These are phyloP conservation scores for Lepidurus apus DNA, from an alignment of 1,140 invertebrate genomes.

Conservation along the genomic window DNA sequence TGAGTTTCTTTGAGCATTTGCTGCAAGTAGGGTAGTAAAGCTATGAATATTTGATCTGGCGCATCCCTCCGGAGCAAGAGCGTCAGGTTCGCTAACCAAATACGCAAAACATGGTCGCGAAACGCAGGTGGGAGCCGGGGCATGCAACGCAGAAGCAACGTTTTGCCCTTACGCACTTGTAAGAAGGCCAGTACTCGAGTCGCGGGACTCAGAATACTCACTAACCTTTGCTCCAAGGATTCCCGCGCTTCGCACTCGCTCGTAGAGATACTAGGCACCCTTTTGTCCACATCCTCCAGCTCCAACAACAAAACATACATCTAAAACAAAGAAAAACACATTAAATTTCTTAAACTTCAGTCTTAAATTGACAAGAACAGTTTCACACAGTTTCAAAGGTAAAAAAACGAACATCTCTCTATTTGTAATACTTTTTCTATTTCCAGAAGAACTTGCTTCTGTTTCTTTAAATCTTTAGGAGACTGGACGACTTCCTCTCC, in stretches of 20 bases:
- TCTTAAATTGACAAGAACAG: too few species aligned
- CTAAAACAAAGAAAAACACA: conserved; percentile 39
- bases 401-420: conserved; percentile 20
- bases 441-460: conserved; percentile 69
- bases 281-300: conserved; percentile 64
- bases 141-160: neutral
- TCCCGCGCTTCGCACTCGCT: neutral
- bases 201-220: neutral
- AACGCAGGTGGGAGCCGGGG: neutral
- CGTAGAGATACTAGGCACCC: neutral
- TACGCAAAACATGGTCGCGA: neutral
- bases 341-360: neutral
- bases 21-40: neutral
- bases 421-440: conserved; percentile 60
- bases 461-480: conserved; percentile 56
- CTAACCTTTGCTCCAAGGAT: neutral
- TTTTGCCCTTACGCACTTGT: neutral
- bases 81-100: neutral
- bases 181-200: neutral
- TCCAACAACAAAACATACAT: conserved; percentile 62
- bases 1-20: neutral
- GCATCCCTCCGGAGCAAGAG: conserved; percentile 1
- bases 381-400: neutral
- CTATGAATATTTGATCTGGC: neutral
- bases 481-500: conserved; percentile 42